Conservation (phyloP, 2,113 vertebrate species). For the Girardinichthys multiradiatus region DNA sequence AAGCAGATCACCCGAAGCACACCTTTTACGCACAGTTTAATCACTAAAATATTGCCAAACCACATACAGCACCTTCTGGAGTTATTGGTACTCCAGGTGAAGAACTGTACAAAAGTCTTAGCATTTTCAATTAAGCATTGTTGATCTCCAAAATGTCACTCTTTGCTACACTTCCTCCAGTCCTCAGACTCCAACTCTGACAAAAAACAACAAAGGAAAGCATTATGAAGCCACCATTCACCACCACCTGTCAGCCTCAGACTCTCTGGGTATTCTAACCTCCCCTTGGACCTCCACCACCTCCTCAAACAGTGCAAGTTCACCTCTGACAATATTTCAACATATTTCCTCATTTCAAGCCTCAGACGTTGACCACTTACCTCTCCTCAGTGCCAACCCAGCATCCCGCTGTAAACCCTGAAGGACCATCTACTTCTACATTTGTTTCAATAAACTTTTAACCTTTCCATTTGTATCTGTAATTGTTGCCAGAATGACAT, state of each 20-base stretch:
- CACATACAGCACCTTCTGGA: not conserved
- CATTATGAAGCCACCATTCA: no score
- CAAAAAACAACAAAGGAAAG: no score
- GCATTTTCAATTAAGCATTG: no score
- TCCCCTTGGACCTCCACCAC: not conserved
- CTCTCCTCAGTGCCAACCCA: not conserved
- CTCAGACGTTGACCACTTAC: not conserved
- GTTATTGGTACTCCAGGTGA: no score
- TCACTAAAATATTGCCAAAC: not conserved
- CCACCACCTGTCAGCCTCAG: not conserved
- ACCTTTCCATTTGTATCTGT: not conserved
- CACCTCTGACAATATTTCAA: no score
- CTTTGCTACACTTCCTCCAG: no score
- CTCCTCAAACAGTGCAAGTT: not conserved
- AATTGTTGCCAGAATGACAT: no score
- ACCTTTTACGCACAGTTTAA: not conserved
- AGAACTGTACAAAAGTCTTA: no score
- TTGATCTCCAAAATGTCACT: no score
- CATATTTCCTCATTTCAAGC: not conserved
- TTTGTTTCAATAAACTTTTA: not conserved
- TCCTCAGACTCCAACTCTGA: not conserved
- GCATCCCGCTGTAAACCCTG: not conserved
- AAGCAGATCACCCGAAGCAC: not conserved
- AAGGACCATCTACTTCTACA: not conserved
- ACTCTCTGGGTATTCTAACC: not conserved